Conservation (phyloP, 2,113 vertebrate species). For the Corythaixoides concolor region DNA sequence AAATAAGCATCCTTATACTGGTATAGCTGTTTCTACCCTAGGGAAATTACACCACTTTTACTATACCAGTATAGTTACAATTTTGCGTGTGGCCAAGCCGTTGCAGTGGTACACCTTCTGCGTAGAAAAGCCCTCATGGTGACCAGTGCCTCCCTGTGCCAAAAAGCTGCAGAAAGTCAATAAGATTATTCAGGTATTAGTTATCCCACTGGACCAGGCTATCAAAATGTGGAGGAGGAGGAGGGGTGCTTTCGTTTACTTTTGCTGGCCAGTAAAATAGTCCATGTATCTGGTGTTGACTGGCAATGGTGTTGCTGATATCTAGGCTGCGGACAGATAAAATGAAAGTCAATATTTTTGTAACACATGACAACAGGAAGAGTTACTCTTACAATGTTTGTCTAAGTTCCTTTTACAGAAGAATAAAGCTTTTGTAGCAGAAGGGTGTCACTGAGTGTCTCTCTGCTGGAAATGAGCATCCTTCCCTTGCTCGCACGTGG, state of each 20-base stretch:
- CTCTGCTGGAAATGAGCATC: not conserved
- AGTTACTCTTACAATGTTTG: not conserved
- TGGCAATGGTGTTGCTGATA: not conserved
- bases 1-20: not conserved
- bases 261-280: not conserved
- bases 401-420: not conserved
- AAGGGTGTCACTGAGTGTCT: not conserved
- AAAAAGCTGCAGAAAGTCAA: not conserved
- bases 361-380: not conserved
- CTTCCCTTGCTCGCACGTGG: not conserved
- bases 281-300: not conserved
- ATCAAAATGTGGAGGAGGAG: not conserved
- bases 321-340: not conserved
- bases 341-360: not conserved
- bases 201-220: not conserved
- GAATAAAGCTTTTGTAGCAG: not conserved
- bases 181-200: not conserved
- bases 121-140: not conserved
- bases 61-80: not conserved
- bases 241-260: not conserved
- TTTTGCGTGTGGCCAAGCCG: not conserved
- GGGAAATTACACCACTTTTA: constrained; percentile 9
- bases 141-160: not conserved
- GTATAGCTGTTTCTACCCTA: not conserved
- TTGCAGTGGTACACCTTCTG: not conserved